Evolutionary conservation across 2,113 vertebrate genomes (phyloP).

Genomic region (Onychorhynchus coronatus): DNA sequence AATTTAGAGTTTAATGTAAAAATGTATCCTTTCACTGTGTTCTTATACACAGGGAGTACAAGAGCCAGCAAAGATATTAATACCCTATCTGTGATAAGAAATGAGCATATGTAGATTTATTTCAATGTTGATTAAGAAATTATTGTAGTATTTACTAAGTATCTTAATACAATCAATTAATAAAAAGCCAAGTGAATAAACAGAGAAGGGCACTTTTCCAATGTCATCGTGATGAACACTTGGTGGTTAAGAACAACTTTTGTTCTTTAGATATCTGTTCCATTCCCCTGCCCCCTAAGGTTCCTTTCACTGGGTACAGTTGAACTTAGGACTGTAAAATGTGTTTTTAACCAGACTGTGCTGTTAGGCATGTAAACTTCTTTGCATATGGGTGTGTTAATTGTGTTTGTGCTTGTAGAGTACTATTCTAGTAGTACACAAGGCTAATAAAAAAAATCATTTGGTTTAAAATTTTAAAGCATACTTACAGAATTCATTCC

Average conservation of each 20-base stretch:
- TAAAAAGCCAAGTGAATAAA: background rate
- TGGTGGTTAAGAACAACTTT: background rate
- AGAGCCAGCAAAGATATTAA: background rate
- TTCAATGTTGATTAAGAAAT: background rate
- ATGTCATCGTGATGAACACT: background rate
- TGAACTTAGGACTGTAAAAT: background rate
- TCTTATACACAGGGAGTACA: background rate
- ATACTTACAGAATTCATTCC: background rate
- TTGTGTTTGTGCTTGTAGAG: background rate
- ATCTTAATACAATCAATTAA: background rate
- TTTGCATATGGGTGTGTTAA: background rate
- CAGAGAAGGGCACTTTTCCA: background rate
- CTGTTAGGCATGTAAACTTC: background rate
- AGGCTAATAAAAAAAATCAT: background rate
- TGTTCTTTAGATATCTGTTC: background rate
- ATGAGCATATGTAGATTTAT: background rate
- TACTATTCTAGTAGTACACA: background rate
- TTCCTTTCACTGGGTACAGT: background rate
- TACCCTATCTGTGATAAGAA: background rate
- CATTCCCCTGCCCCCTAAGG: background rate
- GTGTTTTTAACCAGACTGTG: background rate
- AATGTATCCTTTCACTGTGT: background rate
- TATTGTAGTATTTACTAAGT: background rate
- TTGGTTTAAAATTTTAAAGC: background rate
- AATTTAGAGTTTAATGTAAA: background rate